Conservation (phyloP, 2,113 vertebrate species). For the Orthonyx spaldingii region DNA sequence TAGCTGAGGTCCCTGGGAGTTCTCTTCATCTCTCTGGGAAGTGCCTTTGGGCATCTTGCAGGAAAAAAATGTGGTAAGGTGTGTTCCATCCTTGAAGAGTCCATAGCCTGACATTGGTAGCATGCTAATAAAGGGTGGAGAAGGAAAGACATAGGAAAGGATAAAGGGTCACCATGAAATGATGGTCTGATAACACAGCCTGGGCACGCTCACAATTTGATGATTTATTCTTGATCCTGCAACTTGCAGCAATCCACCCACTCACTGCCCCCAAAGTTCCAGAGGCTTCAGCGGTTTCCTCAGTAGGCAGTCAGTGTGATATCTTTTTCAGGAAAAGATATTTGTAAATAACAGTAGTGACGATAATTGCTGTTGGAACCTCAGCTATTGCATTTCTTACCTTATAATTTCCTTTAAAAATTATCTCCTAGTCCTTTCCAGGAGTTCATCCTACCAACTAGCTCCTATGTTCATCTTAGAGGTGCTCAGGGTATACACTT, state of each 20-base stretch:
- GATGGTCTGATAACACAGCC: not conserved
- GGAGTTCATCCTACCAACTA: not conserved
- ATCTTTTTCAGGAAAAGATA: not conserved
- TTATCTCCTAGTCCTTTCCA: not conserved
- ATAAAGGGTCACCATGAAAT: not conserved
- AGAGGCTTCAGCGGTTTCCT: not conserved
- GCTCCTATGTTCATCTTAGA: not conserved
- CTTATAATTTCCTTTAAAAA: not conserved
- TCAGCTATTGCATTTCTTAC: not conserved
- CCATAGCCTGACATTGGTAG: not conserved
- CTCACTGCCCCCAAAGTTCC: not conserved
- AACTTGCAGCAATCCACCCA: not conserved
- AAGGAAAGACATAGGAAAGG: not conserved
- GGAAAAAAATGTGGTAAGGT: not conserved
- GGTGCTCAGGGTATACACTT: not conserved
- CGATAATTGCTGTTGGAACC: not conserved
- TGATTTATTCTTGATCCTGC: not conserved
- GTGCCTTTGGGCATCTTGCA: not conserved
- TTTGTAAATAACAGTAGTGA: not conserved
- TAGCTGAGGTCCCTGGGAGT: not conserved
- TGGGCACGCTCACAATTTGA: not conserved
- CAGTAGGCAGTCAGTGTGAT: not conserved
- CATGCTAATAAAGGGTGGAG: not conserved
- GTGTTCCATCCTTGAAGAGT: not conserved
- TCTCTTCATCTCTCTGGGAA: not conserved